Evolutionary conservation across 35 echinoderm and acorn worm species (phyloP).

Genomic region (Apostichopus japonicus): DNA sequence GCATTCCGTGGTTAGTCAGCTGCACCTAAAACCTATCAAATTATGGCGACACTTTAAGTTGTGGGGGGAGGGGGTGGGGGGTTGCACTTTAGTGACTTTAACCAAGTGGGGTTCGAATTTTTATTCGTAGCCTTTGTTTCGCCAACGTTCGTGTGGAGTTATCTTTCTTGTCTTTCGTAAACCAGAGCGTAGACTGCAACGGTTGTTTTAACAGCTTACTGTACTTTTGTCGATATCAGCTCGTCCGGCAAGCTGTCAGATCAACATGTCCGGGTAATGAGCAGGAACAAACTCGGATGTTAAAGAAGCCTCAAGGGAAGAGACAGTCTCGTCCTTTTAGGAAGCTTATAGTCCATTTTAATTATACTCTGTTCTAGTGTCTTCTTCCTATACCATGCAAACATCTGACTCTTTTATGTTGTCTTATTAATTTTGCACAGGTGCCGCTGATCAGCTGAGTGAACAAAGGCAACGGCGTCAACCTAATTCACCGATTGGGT

Average conservation of each 20-base stretch:
- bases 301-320: background rate
- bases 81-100: too few species aligned
- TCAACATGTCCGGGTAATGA: background rate
- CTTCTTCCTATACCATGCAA: background rate
- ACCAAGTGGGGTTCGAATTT: too few species aligned
- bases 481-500: conserved; percentile 55
- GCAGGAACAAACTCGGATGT: background rate
- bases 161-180: too few species aligned
- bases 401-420: background rate
- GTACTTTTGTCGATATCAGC: too few species aligned
- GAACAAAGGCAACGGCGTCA: conserved; percentile 76
- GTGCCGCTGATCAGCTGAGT: conserved; percentile 83
- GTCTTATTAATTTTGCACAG: conserved; percentile 48
- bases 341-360: background rate
- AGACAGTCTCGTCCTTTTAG: background rate
- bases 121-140: too few species aligned
- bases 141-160: too few species aligned
- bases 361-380: conserved; percentile 19
- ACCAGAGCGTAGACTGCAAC: too few species aligned
- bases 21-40: too few species aligned
- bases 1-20: too few species aligned
- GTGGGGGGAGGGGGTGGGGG: too few species aligned
- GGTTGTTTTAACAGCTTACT: too few species aligned
- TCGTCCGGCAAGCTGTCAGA: background rate
- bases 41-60: too few species aligned